phyloP scores from a whole-genome alignment of 2,113 vertebrate species.

The Anolis carolinensis region DNA sequence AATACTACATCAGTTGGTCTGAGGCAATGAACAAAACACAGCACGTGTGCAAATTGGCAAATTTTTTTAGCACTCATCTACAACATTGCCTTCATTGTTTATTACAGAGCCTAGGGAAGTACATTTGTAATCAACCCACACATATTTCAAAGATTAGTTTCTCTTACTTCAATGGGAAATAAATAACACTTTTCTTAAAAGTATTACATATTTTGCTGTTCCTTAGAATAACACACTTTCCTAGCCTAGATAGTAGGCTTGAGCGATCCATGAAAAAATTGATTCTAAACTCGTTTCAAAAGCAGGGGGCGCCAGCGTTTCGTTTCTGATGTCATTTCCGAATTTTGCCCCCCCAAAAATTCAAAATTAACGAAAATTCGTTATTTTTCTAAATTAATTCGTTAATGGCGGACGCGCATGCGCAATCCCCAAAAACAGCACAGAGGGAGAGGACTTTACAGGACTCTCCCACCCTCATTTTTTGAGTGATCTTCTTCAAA shows the following conservation, averaged over 20 bases:
- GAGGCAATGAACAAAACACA: slow-evolving; percentile 39
- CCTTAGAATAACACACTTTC: neutral
- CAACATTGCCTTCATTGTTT: slow-evolving; percentile 45
- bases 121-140: slow-evolving; percentile 46
- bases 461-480: no score
- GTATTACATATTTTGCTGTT: neutral
- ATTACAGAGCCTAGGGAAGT: slow-evolving; percentile 41
- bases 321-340: no score
- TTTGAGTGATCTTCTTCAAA: no score
- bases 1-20: slow-evolving; percentile 48
- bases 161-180: slow-evolving; percentile 34
- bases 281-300: no score
- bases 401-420: no score
- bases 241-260: neutral
- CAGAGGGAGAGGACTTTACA: no score
- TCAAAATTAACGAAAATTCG: no score
- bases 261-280: no score
- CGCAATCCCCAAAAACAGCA: no score
- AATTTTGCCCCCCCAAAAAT: no score
- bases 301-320: no score
- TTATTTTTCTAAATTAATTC: no score
- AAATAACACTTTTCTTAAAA: slow-evolving; percentile 29
- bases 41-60: slow-evolving; percentile 39
- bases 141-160: slow-evolving; percentile 24
- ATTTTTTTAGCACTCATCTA: slow-evolving; percentile 48